These are phyloP conservation scores for Aurelia aurita DNA, from an alignment of 30 jellyfish, hydroid and myxozoan genomes.

Conservation along the genomic window DNA sequence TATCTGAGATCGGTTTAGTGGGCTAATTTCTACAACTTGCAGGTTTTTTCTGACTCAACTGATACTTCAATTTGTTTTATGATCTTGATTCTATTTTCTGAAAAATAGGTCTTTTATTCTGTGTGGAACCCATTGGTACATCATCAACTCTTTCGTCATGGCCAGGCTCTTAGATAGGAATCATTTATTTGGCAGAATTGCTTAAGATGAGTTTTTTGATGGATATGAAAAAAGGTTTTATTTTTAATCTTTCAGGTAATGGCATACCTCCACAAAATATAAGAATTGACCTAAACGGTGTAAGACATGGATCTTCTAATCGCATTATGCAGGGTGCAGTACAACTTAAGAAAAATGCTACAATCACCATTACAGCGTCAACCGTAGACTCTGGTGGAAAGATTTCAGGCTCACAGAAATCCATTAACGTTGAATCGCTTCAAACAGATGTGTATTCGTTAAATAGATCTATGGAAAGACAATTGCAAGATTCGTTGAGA, in stretches of 20 bases:
- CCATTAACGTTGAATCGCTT: background rate
- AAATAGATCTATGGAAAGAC: background rate
- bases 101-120: too few relatives aligned
- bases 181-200: too few relatives aligned
- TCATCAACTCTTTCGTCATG: too few relatives aligned
- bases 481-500: background rate
- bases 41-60: too few relatives aligned
- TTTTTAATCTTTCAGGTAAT: background rate
- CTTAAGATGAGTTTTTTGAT: too few relatives aligned
- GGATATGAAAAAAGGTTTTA: background rate
- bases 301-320: slow-evolving; percentile 12
- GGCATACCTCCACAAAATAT: background rate
- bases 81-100: too few relatives aligned
- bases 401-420: background rate
- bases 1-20: too few relatives aligned
- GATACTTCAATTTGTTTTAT: too few relatives aligned
- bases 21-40: too few relatives aligned
- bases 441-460: background rate
- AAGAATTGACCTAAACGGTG: background rate
- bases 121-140: too few relatives aligned
- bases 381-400: slow-evolving; percentile 42
- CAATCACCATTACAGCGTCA: background rate
- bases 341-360: background rate
- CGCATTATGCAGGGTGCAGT: slow-evolving; percentile 5
- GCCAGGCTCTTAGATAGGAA: too few relatives aligned